Conservation (phyloP, 2,797 vertebrate genomes). For the Aphelocoma californica region DNA sequence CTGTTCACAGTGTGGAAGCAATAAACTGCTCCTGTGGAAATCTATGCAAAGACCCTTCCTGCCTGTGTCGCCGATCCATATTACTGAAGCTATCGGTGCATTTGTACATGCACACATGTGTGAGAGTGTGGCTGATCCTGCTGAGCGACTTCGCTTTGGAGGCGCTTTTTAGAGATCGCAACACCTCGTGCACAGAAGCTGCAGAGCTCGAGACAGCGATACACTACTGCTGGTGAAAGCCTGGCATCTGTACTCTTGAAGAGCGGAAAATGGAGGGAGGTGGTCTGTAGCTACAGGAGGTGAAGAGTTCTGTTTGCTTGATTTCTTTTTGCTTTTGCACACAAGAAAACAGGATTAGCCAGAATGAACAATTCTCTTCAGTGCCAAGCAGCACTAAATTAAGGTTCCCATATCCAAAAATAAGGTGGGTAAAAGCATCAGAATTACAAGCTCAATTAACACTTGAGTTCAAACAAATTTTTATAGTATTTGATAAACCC, state of each 20-base stretch:
- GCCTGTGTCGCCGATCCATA: too few species aligned
- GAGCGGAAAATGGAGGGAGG: neutral
- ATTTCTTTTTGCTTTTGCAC: neutral
- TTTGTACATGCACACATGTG: too few species aligned
- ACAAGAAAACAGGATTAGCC: neutral
- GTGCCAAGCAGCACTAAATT: neutral
- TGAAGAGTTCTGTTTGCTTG: neutral
- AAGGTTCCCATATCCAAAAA: neutral
- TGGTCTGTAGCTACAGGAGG: neutral
- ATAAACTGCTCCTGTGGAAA: too few species aligned
- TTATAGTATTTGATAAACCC: neutral
- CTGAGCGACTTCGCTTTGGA: too few species aligned
- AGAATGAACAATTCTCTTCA: neutral
- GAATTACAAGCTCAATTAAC: neutral
- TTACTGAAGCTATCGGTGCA: too few species aligned
- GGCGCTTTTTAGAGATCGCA: too few species aligned
- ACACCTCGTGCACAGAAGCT: too few species aligned
- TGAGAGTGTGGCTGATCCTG: too few species aligned
- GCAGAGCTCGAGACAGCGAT: too few species aligned
- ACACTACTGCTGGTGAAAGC: neutral
- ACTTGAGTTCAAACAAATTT: neutral
- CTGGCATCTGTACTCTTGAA: neutral
- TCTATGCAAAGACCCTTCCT: too few species aligned
- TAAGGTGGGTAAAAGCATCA: neutral
- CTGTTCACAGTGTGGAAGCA: too few species aligned